A percentile compares a stretch with the other conserved stretches of the same genome.
Evolutionary conservation across 2,113 vertebrate genomes (phyloP).

Genomic region (Turnix velox): DNA sequence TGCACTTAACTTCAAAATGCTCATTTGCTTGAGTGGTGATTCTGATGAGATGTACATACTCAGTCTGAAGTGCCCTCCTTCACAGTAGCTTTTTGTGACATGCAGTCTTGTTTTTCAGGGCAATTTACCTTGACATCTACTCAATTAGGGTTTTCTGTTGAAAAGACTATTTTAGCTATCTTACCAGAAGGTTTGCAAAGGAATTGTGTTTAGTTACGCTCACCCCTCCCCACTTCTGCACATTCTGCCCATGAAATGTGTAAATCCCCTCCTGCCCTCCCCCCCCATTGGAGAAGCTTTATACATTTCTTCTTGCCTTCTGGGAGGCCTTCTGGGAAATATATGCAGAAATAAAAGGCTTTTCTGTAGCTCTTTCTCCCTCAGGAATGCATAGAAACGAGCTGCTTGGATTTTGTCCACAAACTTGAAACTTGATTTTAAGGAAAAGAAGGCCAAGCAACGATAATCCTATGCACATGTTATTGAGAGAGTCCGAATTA

Average conservation of each 20-base stretch:
- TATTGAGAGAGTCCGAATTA: neutral
- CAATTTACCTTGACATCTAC: neutral
- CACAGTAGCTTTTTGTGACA: neutral
- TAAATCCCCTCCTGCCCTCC: constrained; percentile 22
- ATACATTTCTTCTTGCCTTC: constrained; percentile 49
- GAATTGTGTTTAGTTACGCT: neutral
- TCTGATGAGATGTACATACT: neutral
- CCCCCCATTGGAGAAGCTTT: constrained; percentile 4
- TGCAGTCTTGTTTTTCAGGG: neutral
- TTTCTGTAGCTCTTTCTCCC: constrained; percentile 49
- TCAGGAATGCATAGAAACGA: constrained; percentile 53
- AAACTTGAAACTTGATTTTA: constrained; percentile 15
- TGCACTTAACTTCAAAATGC: neutral
- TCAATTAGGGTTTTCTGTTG: neutral
- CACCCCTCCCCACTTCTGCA: neutral
- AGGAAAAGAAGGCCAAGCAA: neutral
- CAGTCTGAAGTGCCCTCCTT: neutral
- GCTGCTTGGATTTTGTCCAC: constrained; percentile 10
- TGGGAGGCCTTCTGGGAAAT: constrained; percentile 63
- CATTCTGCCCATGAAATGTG: neutral
- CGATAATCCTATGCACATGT: neutral
- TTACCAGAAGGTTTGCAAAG: neutral
- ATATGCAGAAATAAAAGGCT: constrained; percentile 57
- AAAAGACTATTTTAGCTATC: constrained; percentile 22
- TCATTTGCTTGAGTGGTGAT: neutral